These are phyloP conservation scores for Diarsia brunnea DNA, from an alignment of 2,888 invertebrate species.

Conservation along the genomic window DNA sequence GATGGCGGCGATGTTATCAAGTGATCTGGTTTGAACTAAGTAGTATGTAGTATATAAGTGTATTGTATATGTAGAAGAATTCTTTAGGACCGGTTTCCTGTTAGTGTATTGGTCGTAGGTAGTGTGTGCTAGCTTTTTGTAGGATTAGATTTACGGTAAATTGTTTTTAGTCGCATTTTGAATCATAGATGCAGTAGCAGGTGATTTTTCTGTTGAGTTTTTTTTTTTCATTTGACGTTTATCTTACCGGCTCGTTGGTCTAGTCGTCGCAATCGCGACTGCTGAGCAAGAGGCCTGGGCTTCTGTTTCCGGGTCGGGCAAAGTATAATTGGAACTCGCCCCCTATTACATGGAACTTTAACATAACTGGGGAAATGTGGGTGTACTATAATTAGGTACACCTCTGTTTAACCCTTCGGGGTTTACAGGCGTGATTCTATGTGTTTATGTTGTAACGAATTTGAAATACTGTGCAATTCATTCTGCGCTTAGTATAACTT, in stretches of 20 bases:
- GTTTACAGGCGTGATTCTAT: too few relatives aligned
- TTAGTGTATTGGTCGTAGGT: conserved; percentile 18
- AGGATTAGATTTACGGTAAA: conserved; percentile 24
- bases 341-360: too few relatives aligned
- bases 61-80: conserved; percentile 34
- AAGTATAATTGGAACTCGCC: too few relatives aligned
- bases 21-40: conserved; percentile 50
- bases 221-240: background rate
- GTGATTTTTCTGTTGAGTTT: background rate
- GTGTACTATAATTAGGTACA: too few relatives aligned
- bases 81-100: conserved; percentile 43
- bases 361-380: too few relatives aligned
- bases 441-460: background rate
- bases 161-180: background rate
- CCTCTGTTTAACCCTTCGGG: too few relatives aligned
- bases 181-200: background rate
- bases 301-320: too few relatives aligned
- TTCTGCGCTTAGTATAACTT: background rate
- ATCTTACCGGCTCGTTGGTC: background rate
- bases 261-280: too few relatives aligned
- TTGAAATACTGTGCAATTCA: background rate
- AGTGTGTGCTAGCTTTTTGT: conserved; percentile 37
- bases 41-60: conserved; percentile 47
- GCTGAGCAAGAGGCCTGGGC: too few relatives aligned
- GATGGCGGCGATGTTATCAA: conserved; percentile 59